These are phyloP conservation scores for Limnothrissa miodon DNA, from an alignment of 2,113 vertebrate genomes.

Conservation along the genomic window DNA sequence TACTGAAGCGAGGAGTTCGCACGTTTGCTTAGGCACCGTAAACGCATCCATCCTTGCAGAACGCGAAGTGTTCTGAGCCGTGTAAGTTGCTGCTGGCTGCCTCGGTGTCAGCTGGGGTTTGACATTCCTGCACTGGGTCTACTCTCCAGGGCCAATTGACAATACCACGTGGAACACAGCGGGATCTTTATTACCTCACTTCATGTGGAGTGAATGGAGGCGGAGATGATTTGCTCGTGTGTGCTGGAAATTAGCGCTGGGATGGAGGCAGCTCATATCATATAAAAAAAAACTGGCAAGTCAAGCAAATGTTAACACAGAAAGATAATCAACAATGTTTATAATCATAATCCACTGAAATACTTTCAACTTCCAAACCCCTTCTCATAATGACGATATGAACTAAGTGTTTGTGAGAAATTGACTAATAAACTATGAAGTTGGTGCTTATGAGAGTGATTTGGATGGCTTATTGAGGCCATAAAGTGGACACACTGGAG, in stretches of 20 bases:
- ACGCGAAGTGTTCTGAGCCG: not conserved
- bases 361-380: not conserved
- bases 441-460: not conserved
- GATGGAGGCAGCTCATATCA: not conserved
- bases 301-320: not conserved
- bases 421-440: not conserved
- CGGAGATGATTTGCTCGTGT: not conserved
- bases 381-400: not conserved
- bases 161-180: not conserved
- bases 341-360: not conserved
- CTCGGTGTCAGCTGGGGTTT: not conserved
- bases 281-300: not conserved
- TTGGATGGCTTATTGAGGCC: not conserved
- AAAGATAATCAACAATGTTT: not conserved
- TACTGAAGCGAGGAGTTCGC: not conserved
- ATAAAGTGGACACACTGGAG: not conserved
- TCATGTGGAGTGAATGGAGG: not conserved
- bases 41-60: not conserved
- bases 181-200: not conserved
- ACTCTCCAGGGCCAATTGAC: not conserved
- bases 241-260: not conserved
- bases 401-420: not conserved
- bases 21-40: conserved; percentile 21
- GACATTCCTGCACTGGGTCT: not conserved
- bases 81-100: not conserved